Percentiles rank a stretch among this genome's conserved stretches.
Evolutionary conservation across 2,888 invertebrate genomes (phyloP).

Genomic region (Sphaerolaimus hirsutus): DNA sequence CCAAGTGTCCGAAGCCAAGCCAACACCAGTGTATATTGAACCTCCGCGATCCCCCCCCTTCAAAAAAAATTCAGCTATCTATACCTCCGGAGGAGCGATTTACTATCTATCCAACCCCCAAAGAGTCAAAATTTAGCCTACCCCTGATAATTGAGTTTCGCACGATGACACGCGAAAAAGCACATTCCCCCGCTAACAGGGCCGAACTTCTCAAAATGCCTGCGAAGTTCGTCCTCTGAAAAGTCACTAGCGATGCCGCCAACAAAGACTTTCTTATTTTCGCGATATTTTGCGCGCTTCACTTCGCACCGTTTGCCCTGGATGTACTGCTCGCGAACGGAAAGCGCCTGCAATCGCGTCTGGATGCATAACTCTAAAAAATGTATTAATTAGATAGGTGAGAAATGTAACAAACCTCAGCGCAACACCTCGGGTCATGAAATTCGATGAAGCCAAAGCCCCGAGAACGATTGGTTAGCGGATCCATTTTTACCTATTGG

Average conservation of each 20-base stretch:
- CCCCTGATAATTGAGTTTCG: too few relatives aligned
- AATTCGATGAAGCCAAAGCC: conserved; percentile 26
- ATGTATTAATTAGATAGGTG: too few relatives aligned
- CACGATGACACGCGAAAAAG: too few relatives aligned
- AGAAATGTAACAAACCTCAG: conserved; percentile 7
- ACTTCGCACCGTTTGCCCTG: conserved; percentile 22
- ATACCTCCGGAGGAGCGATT: too few relatives aligned
- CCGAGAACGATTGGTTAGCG: conserved; percentile 21
- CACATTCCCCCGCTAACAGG: too few relatives aligned
- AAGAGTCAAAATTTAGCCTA: too few relatives aligned
- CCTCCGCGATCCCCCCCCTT: too few relatives aligned
- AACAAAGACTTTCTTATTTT: conserved; percentile 26
- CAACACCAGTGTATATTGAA: too few relatives aligned
- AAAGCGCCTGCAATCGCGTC: conserved; percentile 11
- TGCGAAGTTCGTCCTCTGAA: conserved; percentile 19
- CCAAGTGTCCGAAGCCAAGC: too few relatives aligned
- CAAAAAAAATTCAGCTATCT: too few relatives aligned
- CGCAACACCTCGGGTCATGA: conserved; percentile 17
- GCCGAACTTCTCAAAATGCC: conserved; percentile 23
- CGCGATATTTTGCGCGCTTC: conserved; percentile 24
- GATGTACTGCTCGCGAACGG: conserved; percentile 18
- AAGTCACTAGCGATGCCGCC: conserved; percentile 24
- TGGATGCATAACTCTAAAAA: too few relatives aligned
- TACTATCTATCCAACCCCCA: too few relatives aligned
- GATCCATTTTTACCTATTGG: conserved; percentile 25